Evolutionary conservation across 37 sponge, comb jelly and placozoan species (phyloP), one percentile per base, ranked within the genome.

Genomic region (Aplysina aerophoba): DNA sequence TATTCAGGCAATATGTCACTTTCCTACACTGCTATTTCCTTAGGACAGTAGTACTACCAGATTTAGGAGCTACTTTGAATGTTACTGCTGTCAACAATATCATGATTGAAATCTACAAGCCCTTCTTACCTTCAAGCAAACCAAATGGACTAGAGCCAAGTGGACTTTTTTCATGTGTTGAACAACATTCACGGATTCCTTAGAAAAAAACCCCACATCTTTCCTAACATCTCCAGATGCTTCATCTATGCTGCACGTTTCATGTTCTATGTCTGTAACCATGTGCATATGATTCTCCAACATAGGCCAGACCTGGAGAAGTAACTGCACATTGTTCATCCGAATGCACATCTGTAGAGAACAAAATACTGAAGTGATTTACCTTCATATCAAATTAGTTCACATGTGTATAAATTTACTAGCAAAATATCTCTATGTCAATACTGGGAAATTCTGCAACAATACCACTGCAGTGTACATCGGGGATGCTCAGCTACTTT

Each of bases 321-420:
- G 57, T 4, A 73, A 21, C 68, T 89, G 87, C 40, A 92, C 85
- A 85, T 92, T 89, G 83, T 92, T 92, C 77, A 89, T 86, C 14
- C 93, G 81, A 24, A 89, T 36, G 66, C 93, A 92, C 93, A 92
- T 92, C 93, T 92, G 64, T 24, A 39, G 19, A 55, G 38, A 38
- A 24, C 55, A 37, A 35, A 75, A 28, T 21, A 50, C 24, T 31
- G 60, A 15, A 33, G 50, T 11, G 50, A 44, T 44, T 44, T 44
- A 11, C 3, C 50, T 44, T 44, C 8, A 44, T 3, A 8, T 8
- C 50, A 11, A n/a, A n/a, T 44, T 3, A 44, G 6, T 44, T 44
- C 8, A 44, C 50, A 44, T 44, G 50, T 44, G 50, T 44, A 8
- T 44, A 44, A 11, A 8, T 44, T 3, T 8, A 44, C 8, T 3